These are phyloP conservation scores for Gadopsis bispinosus DNA, from an alignment of 2,797 vertebrate species.

Conservation along the genomic window DNA sequence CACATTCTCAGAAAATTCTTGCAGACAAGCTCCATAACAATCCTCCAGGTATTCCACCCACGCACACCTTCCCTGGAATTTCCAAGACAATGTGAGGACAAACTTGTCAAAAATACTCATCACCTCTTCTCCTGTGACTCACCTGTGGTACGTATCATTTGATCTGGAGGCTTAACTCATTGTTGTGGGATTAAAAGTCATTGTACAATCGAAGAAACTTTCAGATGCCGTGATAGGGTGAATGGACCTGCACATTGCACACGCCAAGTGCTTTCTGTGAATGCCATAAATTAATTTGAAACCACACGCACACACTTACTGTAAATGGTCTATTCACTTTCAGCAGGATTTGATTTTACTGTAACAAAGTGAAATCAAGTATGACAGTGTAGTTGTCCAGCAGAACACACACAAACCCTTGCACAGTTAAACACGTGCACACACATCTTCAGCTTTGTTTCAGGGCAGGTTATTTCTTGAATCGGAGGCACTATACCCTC, in stretches of 20 bases:
- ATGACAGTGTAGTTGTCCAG: not conserved
- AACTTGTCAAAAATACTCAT: conserved; percentile 39
- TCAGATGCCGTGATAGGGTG: conserved; percentile 18
- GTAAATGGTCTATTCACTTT: conserved; percentile 21
- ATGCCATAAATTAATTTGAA: conserved; percentile 35
- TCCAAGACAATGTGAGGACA: conserved; percentile 61
- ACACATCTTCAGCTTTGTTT: conserved; percentile 30
- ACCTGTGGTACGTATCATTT: conserved; percentile 57
- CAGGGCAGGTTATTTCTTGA: conserved; percentile 45
- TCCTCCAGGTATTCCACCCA: conserved; percentile 58
- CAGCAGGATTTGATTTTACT: not conserved
- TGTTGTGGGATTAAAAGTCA: conserved; percentile 56
- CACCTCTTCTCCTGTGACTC: conserved; percentile 67
- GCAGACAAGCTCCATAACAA: conserved; percentile 36
- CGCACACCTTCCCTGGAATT: conserved; percentile 76
- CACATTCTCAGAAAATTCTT: conserved; percentile 29
- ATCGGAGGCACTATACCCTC: conserved; percentile 3
- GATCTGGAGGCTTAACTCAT: conserved; percentile 44
- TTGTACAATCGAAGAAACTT: conserved; percentile 31
- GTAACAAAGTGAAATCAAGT: not conserved
- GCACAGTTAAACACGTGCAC: not conserved
- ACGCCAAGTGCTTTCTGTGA: conserved; percentile 23
- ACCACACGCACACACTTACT: conserved; percentile 12
- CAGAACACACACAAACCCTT: not conserved
- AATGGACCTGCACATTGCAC: conserved; percentile 38